These are phyloP conservation scores for Apostichopus californicus DNA, from an alignment of 35 echinoderm and acorn worm species.

Conservation along the genomic window DNA sequence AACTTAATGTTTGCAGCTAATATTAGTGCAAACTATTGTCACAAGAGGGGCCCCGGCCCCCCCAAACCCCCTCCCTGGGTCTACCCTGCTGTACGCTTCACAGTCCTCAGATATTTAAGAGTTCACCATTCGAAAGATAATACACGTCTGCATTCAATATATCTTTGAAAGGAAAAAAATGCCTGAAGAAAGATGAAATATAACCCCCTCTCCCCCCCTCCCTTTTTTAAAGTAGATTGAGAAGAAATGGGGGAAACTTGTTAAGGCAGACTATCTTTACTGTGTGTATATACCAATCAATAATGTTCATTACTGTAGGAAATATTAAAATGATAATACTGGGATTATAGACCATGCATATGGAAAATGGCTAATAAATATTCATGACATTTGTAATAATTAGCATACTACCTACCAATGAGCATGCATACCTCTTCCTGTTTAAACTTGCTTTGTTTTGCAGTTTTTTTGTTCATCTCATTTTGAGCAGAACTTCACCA, in stretches of 20 bases:
- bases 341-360: background rate
- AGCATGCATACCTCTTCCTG: too few species aligned
- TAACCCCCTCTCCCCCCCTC: background rate
- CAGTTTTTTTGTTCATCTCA: too few species aligned
- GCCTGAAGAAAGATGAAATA: background rate
- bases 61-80: too few species aligned
- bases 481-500: too few species aligned
- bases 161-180: background rate
- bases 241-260: background rate
- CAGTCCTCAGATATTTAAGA: too few species aligned
- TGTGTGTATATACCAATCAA: background rate
- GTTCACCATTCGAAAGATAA: background rate
- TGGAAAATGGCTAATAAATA: background rate
- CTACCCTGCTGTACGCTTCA: too few species aligned
- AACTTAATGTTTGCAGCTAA: too few species aligned
- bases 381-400: background rate
- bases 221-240: background rate
- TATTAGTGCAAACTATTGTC: too few species aligned
- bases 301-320: background rate
- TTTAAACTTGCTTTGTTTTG: too few species aligned
- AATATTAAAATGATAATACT: background rate
- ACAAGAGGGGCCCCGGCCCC: too few species aligned
- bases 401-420: background rate
- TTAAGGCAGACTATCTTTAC: constrained; percentile 2
- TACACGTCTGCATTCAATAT: background rate